A percentile compares a stretch with the other conserved stretches of the same genome.
phyloP scores from a whole-genome alignment of 2,113 vertebrate genomes.

The Alexandromys fortis region DNA sequence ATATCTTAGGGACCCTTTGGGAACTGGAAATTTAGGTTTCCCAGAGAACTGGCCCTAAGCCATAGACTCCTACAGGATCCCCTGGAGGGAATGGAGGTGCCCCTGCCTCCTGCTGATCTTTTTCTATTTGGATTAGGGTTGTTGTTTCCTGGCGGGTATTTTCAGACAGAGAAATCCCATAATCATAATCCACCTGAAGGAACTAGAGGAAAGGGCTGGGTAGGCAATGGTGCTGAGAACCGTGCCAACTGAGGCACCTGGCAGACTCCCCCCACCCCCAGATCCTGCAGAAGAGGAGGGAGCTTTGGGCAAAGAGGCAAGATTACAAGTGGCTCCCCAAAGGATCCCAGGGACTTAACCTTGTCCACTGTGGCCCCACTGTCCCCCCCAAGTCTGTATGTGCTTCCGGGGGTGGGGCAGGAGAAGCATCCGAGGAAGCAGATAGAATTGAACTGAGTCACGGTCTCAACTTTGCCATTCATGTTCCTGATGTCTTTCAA shows the following conservation, averaged over 20 bases:
- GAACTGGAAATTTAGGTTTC: neutral
- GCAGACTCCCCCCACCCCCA: too few relatives aligned
- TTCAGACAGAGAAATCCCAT: neutral
- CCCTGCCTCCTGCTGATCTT: neutral
- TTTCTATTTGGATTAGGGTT: neutral
- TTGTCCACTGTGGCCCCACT: neutral
- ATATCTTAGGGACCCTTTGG: neutral
- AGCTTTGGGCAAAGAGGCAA: neutral
- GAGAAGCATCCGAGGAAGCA: neutral
- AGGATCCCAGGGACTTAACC: rapidly evolving
- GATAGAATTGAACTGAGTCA: neutral
- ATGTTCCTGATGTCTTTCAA: neutral
- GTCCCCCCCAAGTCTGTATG: neutral
- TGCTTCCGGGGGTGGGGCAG: rapidly evolving
- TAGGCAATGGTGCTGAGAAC: neutral
- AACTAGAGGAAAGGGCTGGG: neutral
- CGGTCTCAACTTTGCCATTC: neutral
- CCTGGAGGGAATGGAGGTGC: neutral
- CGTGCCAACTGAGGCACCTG: neutral
- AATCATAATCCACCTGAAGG: neutral
- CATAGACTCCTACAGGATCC: neutral
- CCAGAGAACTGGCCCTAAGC: neutral
- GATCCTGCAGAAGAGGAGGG: neutral
- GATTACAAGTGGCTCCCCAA: neutral
- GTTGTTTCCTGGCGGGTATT: neutral